A percentile compares a stretch with the other conserved stretches of the same genome.
These are phyloP conservation scores for Hephaestus fuliginosus DNA, from an alignment of 2,797 vertebrate species.

Conservation along the genomic window DNA sequence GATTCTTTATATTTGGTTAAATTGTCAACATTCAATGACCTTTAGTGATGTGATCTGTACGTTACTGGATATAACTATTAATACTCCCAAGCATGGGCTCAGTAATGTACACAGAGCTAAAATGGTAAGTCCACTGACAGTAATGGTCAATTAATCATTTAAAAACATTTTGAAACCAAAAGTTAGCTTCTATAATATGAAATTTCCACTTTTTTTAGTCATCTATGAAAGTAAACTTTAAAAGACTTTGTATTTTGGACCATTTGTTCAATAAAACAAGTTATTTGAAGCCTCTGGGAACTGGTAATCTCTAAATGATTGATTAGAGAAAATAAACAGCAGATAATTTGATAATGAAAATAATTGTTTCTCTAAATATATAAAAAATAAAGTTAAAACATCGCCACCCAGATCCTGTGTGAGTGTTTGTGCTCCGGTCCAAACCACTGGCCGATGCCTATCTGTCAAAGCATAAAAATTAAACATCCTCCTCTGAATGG, in stretches of 20 bases:
- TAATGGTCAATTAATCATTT: background rate
- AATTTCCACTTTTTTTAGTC: background rate
- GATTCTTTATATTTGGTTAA: background rate
- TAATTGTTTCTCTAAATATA: background rate
- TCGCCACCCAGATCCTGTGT: background rate
- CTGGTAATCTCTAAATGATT: too few relatives aligned
- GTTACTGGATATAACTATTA: background rate
- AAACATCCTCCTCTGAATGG: slow-evolving; percentile 76
- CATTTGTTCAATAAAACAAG: background rate
- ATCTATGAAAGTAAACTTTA: background rate
- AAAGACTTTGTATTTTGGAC: background rate
- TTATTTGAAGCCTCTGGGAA: background rate
- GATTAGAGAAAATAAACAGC: background rate
- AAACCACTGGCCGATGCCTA: slow-evolving; percentile 72
- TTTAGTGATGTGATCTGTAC: background rate
- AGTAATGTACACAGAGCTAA: background rate
- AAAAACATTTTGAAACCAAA: too few relatives aligned
- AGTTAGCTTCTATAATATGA: background rate
- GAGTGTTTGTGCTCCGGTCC: slow-evolving; percentile 5
- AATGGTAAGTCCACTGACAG: background rate
- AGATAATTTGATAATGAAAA: background rate
- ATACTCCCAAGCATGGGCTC: background rate
- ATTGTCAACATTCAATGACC: background rate
- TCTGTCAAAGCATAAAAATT: slow-evolving; percentile 66
- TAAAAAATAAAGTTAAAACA: background rate